A percentile compares a stretch with the other conserved stretches of the same genome.
phyloP scores from a whole-genome alignment of 92 coral and sea anemone genomes.

The Siderastrea siderea region DNA sequence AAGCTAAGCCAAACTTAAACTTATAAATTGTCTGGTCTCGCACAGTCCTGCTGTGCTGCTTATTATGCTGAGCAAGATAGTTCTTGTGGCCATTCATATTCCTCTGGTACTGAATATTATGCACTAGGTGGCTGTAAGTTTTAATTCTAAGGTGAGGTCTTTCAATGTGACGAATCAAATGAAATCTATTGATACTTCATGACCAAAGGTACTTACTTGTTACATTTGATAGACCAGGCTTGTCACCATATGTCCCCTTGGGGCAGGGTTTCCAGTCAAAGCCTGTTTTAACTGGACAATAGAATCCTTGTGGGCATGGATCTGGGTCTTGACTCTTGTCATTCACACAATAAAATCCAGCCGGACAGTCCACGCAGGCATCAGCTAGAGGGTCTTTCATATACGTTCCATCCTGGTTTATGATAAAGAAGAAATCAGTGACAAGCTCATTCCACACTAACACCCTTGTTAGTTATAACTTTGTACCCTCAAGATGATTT shows the following conservation, averaged over 20 bases:
- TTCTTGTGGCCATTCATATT: not conserved
- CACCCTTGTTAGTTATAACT: not conserved
- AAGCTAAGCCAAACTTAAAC: no score
- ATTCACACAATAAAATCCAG: constrained; percentile 95
- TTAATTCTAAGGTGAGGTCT: no score
- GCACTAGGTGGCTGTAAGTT: not conserved
- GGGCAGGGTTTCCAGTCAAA: constrained; percentile 95
- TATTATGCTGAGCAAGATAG: not conserved
- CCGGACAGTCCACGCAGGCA: constrained; percentile 89
- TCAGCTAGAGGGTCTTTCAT: constrained; percentile 94
- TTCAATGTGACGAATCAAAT: no score
- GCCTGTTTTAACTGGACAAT: constrained; percentile 89
- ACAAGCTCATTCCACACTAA: not conserved
- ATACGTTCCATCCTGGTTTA: constrained; percentile 89
- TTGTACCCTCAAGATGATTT: no score
- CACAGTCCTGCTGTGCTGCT: no score
- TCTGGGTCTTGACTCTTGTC: constrained; percentile 97
- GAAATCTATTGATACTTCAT: not conserved
- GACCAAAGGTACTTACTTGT: constrained; percentile 73
- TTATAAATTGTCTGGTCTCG: no score
- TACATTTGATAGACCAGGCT: constrained; percentile 84
- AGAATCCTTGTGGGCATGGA: constrained; percentile 96
- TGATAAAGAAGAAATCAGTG: not conserved
- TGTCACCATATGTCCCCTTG: constrained; percentile 91
- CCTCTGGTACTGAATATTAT: not conserved